Conservation (phyloP, 2,888 invertebrate genomes). For the Chrysotoxum bicinctum region DNA sequence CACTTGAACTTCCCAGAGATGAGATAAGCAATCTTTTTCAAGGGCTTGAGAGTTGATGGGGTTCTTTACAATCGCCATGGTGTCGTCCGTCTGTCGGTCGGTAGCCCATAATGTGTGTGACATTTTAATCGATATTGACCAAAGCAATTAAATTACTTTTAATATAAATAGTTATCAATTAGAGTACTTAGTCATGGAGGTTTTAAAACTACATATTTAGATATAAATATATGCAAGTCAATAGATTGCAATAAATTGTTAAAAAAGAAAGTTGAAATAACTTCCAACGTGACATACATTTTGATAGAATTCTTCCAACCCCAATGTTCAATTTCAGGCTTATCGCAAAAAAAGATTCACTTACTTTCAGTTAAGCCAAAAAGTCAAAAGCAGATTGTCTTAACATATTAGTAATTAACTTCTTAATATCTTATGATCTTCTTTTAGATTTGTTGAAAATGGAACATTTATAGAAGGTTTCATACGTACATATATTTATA, state of each 20-base stretch:
- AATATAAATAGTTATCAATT: slow-evolving; percentile 28
- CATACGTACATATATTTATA: slow-evolving; percentile 28
- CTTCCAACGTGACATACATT: not conserved
- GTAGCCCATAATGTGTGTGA: not conserved
- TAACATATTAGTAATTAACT: slow-evolving; percentile 55
- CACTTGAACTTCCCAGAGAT: slow-evolving; percentile 16
- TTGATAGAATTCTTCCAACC: not conserved
- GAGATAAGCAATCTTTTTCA: slow-evolving; percentile 29
- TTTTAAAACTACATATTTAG: not conserved
- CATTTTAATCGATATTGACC: slow-evolving; percentile 43
- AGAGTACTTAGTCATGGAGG: not conserved
- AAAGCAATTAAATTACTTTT: slow-evolving; percentile 25
- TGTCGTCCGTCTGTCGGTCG: no score
- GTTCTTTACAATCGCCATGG: not conserved
- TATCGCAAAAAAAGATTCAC: slow-evolving; percentile 31
- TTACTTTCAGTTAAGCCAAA: slow-evolving; percentile 35
- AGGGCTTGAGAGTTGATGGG: not conserved
- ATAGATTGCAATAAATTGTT: not conserved
- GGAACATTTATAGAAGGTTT: not conserved
- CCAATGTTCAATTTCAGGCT: slow-evolving; percentile 14
- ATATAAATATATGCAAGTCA: not conserved
- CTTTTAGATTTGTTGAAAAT: not conserved
- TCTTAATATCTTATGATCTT: slow-evolving; percentile 6
- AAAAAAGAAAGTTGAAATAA: not conserved
- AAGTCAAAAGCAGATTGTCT: slow-evolving; percentile 5